phyloP scores from a whole-genome alignment of 2,113 vertebrate species.

The Corvus cornix region DNA sequence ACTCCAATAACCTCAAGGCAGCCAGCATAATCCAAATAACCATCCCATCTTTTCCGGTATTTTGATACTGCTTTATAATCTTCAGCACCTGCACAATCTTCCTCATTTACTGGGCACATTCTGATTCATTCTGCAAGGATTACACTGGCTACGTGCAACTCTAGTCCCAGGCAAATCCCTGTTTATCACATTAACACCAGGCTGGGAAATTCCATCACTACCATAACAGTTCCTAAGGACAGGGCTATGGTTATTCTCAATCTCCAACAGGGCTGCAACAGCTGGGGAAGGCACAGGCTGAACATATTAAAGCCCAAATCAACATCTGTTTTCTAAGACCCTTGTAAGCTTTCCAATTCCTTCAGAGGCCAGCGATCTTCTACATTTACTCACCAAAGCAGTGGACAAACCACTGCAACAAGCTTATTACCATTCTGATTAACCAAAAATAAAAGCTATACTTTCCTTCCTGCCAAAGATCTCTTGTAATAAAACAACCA shows the following conservation, averaged over 20 bases:
- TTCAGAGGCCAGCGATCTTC: background rate
- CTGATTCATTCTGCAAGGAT: background rate
- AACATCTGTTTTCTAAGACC: background rate
- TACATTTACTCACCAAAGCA: background rate
- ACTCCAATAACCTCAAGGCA: background rate
- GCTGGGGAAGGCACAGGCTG: background rate
- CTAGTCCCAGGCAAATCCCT: background rate
- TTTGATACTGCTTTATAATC: background rate
- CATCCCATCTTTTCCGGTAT: background rate
- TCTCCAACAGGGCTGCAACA: background rate
- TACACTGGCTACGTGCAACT: background rate
- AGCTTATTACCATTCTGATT: background rate
- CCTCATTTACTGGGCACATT: background rate
- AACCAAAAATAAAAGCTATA: background rate
- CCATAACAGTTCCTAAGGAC: background rate
- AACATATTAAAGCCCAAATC: background rate
- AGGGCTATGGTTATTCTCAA: background rate
- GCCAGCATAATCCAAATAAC: background rate
- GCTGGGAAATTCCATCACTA: background rate
- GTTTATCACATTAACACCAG: background rate
- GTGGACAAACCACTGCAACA: background rate
- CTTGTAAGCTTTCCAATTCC: background rate
- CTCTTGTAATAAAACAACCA: background rate
- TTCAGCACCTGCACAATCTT: background rate
- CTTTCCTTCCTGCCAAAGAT: constrained; percentile 4